Evolutionary conservation across 35 echinoderm and acorn worm genomes (phyloP).

Genomic region (Ophioderma brevispina): DNA sequence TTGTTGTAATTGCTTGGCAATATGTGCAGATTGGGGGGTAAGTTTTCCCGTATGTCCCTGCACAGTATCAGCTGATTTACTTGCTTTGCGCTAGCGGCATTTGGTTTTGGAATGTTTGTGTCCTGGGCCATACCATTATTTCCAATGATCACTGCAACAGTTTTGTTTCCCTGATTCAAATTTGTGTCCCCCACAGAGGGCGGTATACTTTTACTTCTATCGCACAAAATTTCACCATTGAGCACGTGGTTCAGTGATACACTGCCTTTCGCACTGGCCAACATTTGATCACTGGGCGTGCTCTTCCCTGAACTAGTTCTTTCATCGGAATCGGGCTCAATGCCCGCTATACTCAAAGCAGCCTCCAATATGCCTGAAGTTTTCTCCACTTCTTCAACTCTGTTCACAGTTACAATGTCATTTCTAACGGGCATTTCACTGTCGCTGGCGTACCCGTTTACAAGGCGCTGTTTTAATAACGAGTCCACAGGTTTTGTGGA

Average conservation of each 20-base stretch:
- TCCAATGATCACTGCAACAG: not conserved
- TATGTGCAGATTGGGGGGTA: not conserved
- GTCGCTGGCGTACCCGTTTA: slow-evolving; percentile 38
- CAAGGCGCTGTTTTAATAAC: not conserved
- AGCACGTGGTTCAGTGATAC: not conserved
- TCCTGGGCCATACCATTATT: not conserved
- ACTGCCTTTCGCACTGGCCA: not conserved
- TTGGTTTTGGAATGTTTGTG: not conserved
- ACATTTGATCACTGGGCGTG: not conserved
- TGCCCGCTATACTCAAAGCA: not conserved
- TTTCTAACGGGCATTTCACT: slow-evolving; percentile 19
- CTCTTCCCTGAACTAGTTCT: not conserved
- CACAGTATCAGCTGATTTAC: slow-evolving; percentile 11
- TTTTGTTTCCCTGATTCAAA: not conserved
- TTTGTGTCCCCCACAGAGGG: not conserved
- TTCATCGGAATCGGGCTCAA: not conserved
- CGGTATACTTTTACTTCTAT: not conserved
- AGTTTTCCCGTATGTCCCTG: slow-evolving; percentile 38
- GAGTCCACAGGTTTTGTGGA: not conserved
- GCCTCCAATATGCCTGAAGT: not conserved
- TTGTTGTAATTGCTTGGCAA: slow-evolving; percentile 8
- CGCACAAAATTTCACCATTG: not conserved
- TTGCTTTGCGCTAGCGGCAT: not conserved
- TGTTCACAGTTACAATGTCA: not conserved
- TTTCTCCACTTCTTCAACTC: not conserved